Percentiles rank a stretch among this genome's conserved stretches.
phyloP scores from a whole-genome alignment of 2,113 vertebrate species.

The Psettodes erumei region DNA sequence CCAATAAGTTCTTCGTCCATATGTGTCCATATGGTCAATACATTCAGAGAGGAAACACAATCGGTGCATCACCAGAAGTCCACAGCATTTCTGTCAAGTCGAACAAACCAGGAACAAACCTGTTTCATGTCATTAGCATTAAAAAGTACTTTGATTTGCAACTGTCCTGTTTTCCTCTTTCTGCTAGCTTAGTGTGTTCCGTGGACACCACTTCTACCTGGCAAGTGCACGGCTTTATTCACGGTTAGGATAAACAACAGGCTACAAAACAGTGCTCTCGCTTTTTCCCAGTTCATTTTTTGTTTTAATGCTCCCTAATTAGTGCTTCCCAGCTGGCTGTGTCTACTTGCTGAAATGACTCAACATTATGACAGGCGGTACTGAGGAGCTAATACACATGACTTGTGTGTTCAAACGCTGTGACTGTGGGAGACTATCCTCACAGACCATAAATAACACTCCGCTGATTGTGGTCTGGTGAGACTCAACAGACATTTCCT shows the following conservation, averaged over 20 bases:
- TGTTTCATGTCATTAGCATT: slow-evolving; percentile 1
- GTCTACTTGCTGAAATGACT: slow-evolving; percentile 59
- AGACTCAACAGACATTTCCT: slow-evolving; percentile 35
- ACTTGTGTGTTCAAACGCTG: slow-evolving; percentile 60
- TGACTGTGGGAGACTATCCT: slow-evolving; percentile 27
- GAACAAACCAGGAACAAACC: neutral
- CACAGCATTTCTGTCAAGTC: neutral
- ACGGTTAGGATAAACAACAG: neutral
- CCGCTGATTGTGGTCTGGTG: slow-evolving; percentile 37
- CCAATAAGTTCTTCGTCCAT: too few species aligned
- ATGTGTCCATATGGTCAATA: neutral
- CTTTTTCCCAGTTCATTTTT: slow-evolving; percentile 44
- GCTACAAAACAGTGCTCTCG: slow-evolving; percentile 21
- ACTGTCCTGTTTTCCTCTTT: neutral
- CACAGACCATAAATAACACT: slow-evolving; percentile 40
- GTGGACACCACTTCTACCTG: neutral
- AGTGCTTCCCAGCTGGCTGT: slow-evolving; percentile 46
- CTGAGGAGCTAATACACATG: slow-evolving; percentile 34
- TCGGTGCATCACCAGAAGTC: neutral
- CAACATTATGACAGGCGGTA: slow-evolving; percentile 73
- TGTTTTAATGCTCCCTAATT: slow-evolving; percentile 59
- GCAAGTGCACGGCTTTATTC: neutral
- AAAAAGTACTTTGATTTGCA: slow-evolving; percentile 1
- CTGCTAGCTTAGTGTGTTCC: slow-evolving; percentile 11
- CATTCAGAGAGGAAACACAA: neutral